Percentiles rank a stretch among this genome's conserved stretches.
Evolutionary conservation across 2,113 vertebrate genomes (phyloP).

Genomic region (Ptilonorhynchus violaceus): DNA sequence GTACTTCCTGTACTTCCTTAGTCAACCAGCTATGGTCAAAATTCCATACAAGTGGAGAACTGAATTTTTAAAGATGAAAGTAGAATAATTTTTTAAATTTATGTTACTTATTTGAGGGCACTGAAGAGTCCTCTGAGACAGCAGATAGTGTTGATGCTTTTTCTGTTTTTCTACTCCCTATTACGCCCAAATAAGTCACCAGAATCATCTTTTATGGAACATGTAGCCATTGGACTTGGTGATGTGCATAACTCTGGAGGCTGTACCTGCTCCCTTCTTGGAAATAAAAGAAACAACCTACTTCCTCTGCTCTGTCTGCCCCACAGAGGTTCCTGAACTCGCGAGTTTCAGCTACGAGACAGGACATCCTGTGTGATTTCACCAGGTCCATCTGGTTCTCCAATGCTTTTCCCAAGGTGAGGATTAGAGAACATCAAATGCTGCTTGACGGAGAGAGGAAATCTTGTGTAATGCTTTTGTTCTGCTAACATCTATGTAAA

Average conservation of each 20-base stretch:
- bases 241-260: background rate
- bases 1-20: background rate
- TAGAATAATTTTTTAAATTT: background rate
- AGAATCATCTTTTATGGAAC: background rate
- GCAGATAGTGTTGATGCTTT: background rate
- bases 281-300: background rate
- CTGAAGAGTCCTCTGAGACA: background rate
- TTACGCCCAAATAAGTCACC: background rate
- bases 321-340: background rate
- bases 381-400: conserved; percentile 24
- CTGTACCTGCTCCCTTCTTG: background rate
- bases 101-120: background rate
- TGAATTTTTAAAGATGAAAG: background rate
- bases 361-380: conserved; percentile 47
- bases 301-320: background rate
- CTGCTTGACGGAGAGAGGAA: conserved; percentile 32
- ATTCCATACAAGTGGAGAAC: background rate
- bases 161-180: background rate
- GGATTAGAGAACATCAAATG: conserved; percentile 62
- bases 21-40: background rate
- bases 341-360: background rate
- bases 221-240: background rate
- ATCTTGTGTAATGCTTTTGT: conserved; percentile 67
- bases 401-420: conserved; percentile 61
- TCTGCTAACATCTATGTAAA: conserved; percentile 62